Evolutionary conservation across 2,113 vertebrate genomes (phyloP).

Genomic region (Cichladusa arquata): DNA sequence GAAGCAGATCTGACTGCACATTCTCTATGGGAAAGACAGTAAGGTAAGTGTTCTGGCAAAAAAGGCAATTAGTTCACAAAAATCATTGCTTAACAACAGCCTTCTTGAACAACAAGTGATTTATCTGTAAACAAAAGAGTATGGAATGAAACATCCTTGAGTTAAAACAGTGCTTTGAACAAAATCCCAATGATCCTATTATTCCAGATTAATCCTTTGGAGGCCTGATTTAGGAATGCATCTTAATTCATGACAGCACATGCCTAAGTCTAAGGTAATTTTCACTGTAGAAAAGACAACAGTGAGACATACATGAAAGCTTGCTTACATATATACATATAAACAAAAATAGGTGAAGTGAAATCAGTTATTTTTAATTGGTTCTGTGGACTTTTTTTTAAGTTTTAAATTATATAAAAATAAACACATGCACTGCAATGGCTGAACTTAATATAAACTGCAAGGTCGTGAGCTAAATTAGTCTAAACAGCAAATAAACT

Average conservation of each 20-base stretch:
- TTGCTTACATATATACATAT: not conserved
- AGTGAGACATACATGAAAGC: not conserved
- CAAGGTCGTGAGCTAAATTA: not conserved
- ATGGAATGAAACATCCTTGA: slow-evolving; percentile 29
- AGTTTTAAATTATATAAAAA: not conserved
- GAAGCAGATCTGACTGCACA: slow-evolving; percentile 78
- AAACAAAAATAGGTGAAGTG: not conserved
- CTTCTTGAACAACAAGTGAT: slow-evolving; percentile 53
- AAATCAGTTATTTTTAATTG: slow-evolving; percentile 7
- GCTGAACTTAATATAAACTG: slow-evolving; percentile 6
- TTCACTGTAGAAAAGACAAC: slow-evolving; percentile 58
- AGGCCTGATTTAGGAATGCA: slow-evolving; percentile 31
- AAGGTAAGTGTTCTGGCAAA: not conserved
- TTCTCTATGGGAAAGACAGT: slow-evolving; percentile 57
- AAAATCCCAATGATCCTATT: slow-evolving; percentile 36
- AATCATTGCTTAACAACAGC: slow-evolving; percentile 29
- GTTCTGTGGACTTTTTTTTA: not conserved
- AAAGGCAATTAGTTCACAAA: not conserved
- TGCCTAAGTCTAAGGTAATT: slow-evolving; percentile 23
- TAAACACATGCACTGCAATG: not conserved
- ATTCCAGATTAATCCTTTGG: slow-evolving; percentile 49
- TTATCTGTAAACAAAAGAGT: slow-evolving; percentile 29
- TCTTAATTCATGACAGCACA: slow-evolving; percentile 36
- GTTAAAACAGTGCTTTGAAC: slow-evolving; percentile 2
- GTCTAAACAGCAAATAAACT: slow-evolving; percentile 20